phyloP scores from a whole-genome alignment of 64 coral and sea anemone species.

The Cladopsammia gracilis region DNA sequence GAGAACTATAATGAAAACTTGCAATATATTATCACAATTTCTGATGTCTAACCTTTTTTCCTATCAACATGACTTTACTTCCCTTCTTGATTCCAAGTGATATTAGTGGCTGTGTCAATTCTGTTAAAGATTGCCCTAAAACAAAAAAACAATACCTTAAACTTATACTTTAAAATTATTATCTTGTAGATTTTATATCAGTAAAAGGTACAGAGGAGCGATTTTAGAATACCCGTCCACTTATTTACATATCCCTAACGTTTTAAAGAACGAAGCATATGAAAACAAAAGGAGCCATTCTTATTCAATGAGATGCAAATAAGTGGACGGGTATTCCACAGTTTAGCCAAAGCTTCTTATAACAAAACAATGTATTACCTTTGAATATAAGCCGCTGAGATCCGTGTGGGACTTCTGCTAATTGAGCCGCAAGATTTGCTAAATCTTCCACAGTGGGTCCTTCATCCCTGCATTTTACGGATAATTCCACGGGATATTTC shows the following conservation, averaged over 20 bases:
- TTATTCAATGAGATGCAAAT: too few species aligned
- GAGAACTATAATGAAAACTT: too few species aligned
- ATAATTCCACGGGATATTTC: conserved; percentile 13
- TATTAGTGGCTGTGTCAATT: not conserved
- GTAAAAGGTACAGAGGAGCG: too few species aligned
- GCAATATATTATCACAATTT: too few species aligned
- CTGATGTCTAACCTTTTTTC: conserved; percentile 5
- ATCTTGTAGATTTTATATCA: too few species aligned
- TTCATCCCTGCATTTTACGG: not conserved
- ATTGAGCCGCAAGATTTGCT: conserved; percentile 29
- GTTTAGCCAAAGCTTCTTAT: not conserved
- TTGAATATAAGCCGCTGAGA: conserved; percentile 33
- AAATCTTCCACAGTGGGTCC: conserved; percentile 32
- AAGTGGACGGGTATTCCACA: too few species aligned
- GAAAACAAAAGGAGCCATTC: too few species aligned
- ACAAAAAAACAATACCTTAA: not conserved
- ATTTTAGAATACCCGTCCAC: too few species aligned
- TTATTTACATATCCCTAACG: too few species aligned
- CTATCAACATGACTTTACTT: conserved; percentile 24
- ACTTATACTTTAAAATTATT: not conserved
- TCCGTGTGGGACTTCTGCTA: conserved; percentile 13
- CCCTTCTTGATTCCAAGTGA: conserved; percentile 14
- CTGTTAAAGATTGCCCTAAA: conserved; percentile 39
- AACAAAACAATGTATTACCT: not conserved
- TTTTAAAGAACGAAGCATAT: too few species aligned